Evolutionary conservation across 2,888 invertebrate genomes (phyloP).

Genomic region (Gari tellinella): DNA sequence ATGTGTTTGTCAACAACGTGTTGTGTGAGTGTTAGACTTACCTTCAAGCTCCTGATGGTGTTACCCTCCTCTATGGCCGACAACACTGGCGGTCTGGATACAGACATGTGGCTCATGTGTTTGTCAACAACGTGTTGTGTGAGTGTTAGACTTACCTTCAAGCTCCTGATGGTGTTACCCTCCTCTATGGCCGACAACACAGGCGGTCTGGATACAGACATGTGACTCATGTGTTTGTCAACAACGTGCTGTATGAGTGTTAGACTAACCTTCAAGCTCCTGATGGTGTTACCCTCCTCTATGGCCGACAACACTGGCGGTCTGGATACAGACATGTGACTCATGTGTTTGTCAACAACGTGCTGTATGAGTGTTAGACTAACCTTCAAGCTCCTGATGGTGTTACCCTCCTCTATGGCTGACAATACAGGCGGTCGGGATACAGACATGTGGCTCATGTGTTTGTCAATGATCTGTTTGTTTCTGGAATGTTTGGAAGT

Average conservation of each 20-base stretch:
- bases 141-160: constrained; percentile 69
- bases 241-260: constrained; percentile 60
- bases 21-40: too few relatives aligned
- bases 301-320: constrained; percentile 75
- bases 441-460: constrained; percentile 45
- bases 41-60: constrained; percentile 71
- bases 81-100: constrained; percentile 65
- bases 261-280: constrained; percentile 67
- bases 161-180: constrained; percentile 71
- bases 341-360: constrained; percentile 65
- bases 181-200: constrained; percentile 77
- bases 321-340: constrained; percentile 42
- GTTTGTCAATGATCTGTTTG: constrained; percentile 67
- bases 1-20: constrained; percentile 67
- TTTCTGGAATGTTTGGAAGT: constrained; percentile 53
- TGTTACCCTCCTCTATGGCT: constrained; percentile 76
- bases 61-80: constrained; percentile 79
- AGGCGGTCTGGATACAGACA: constrained; percentile 59
- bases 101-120: constrained; percentile 38
- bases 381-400: constrained; percentile 74
- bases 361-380: constrained; percentile 50
- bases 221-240: constrained; percentile 59
- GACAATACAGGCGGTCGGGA: constrained; percentile 71
- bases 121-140: constrained; percentile 68
- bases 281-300: constrained; percentile 78